phyloP scores from a whole-genome alignment of 2,888 invertebrate genomes.

The Serripes groenlandicus region DNA sequence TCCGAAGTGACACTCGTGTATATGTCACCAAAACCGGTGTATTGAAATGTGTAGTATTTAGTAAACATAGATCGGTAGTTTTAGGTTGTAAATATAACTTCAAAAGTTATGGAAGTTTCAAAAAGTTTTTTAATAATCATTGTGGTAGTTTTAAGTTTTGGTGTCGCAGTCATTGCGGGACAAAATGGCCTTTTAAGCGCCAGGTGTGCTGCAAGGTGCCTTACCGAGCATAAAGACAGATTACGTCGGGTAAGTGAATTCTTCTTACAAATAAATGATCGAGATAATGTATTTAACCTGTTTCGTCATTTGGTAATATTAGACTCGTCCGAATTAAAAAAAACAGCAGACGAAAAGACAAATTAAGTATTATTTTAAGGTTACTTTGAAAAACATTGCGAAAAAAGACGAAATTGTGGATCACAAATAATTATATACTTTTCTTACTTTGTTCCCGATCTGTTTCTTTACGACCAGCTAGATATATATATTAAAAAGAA shows the following conservation, averaged over 20 bases:
- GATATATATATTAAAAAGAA: too few species aligned
- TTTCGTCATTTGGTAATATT: not conserved
- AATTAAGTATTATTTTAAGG: not conserved
- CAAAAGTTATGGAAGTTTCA: constrained; percentile 57
- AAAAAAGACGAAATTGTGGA: not conserved
- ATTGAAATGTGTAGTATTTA: constrained; percentile 47
- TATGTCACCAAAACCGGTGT: constrained; percentile 58
- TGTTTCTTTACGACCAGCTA: too few species aligned
- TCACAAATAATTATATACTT: too few species aligned
- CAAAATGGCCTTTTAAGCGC: constrained; percentile 68
- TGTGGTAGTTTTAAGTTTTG: constrained; percentile 68
- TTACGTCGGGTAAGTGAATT: constrained; percentile 57
- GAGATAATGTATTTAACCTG: not conserved
- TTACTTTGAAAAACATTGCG: not conserved
- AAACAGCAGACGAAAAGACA: not conserved
- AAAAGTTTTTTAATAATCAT: constrained; percentile 63
- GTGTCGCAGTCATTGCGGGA: constrained; percentile 64
- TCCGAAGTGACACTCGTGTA: constrained; percentile 44
- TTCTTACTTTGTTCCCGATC: too few species aligned
- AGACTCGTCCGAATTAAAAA: not conserved
- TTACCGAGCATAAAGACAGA: constrained; percentile 64
- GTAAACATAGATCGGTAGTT: constrained; percentile 15
- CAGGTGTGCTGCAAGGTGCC: constrained; percentile 64
- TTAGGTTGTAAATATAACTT: not conserved
- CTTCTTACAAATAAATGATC: not conserved